Evolutionary conservation across 2,888 invertebrate species (phyloP).

Genomic region (Scaptomyza tumidula): DNA sequence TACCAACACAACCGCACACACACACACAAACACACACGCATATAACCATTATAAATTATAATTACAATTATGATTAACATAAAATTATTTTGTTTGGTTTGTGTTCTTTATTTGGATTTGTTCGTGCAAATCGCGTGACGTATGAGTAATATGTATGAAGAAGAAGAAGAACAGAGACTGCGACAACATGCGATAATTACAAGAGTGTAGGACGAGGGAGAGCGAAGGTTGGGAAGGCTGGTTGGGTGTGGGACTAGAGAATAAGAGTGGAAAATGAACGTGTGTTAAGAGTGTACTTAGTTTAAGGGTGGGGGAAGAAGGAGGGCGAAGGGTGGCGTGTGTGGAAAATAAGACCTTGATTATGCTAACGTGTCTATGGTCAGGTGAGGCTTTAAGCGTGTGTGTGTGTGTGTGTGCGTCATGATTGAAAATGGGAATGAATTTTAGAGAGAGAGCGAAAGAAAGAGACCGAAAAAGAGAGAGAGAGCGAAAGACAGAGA

Average conservation of each 20-base stretch:
- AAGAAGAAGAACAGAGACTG: constrained; percentile 15
- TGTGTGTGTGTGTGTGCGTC: constrained; percentile 8
- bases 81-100: constrained; percentile 8
- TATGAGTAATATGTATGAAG: constrained; percentile 43
- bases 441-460: too few relatives aligned
- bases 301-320: background rate
- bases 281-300: constrained; percentile 22
- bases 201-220: constrained; percentile 1
- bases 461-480: background rate
- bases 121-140: constrained; percentile 55
- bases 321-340: background rate
- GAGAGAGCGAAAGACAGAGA: background rate
- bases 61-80: constrained; percentile 40
- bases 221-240: background rate
- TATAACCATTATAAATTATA: constrained; percentile 41
- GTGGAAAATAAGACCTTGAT: constrained; percentile 27
- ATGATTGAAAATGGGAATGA: too few relatives aligned
- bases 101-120: constrained; percentile 16
- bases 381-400: constrained; percentile 27
- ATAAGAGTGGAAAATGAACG: constrained; percentile 27
- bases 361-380: constrained; percentile 9
- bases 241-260: constrained; percentile 2
- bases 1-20: too few relatives aligned
- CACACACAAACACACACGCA: constrained; percentile 7
- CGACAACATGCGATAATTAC: constrained; percentile 35